phyloP scores from a whole-genome alignment of 2,888 invertebrate genomes.

The Acholoe squamosa region DNA sequence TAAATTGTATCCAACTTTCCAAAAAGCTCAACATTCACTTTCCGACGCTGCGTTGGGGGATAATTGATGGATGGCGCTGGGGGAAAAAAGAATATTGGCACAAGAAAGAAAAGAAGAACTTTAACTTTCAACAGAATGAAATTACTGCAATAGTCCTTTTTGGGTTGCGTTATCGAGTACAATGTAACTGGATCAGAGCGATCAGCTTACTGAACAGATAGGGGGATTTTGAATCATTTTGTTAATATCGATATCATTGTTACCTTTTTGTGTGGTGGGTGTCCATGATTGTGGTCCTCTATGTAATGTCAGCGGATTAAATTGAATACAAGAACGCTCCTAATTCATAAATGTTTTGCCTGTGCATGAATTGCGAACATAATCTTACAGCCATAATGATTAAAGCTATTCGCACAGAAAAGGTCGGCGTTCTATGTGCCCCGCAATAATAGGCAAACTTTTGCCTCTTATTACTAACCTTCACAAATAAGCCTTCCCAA shows the following conservation, averaged over 20 bases:
- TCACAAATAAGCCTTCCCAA: not conserved
- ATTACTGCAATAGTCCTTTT: slow-evolving; percentile 10
- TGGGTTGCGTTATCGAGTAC: not conserved
- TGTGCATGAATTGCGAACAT: not conserved
- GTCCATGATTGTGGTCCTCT: no score
- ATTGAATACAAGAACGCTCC: not conserved
- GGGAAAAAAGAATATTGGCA: not conserved
- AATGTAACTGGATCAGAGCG: not conserved
- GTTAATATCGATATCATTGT: not conserved
- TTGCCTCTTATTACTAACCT: not conserved
- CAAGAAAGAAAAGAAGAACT: not conserved
- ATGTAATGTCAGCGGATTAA: slow-evolving; percentile 1
- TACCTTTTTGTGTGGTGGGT: not conserved
- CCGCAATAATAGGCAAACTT: not conserved
- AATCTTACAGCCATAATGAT: not conserved
- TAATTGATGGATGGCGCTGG: not conserved
- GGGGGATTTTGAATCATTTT: not conserved
- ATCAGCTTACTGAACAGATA: not conserved
- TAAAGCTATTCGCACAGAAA: not conserved
- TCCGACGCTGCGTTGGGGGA: no score
- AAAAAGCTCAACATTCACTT: slow-evolving; percentile 1
- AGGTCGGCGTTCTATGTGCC: not conserved
- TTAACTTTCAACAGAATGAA: not conserved
- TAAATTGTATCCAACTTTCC: not conserved
- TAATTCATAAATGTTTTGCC: not conserved